A percentile compares a stretch with the other conserved stretches of the same genome.
Conservation (phyloP, 1,140 invertebrate genomes). For the Drosophila santomea region DNA sequence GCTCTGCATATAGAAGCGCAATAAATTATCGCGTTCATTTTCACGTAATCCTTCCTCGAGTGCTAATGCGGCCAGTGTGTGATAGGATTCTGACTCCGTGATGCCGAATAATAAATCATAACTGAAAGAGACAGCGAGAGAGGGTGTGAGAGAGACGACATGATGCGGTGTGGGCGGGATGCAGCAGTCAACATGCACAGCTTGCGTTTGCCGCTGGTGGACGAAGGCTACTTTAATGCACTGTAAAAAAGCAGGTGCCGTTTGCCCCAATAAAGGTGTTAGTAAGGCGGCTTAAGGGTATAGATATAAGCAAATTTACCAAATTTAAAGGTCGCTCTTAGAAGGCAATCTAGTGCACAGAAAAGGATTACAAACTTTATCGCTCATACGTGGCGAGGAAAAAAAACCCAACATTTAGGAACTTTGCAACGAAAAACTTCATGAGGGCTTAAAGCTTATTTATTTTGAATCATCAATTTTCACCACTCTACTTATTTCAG, state of each 20-base stretch:
- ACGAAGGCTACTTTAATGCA: conserved; percentile 22
- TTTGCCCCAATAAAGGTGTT: background rate
- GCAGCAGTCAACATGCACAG: conserved; percentile 36
- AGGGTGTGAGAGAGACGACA: conserved; percentile 15
- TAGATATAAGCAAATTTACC: too few relatives aligned
- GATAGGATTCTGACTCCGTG: conserved; percentile 94
- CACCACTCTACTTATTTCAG: too few relatives aligned
- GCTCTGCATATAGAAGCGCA: conserved; percentile 90
- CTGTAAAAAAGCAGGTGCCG: conserved; percentile 18
- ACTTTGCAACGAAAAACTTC: too few relatives aligned
- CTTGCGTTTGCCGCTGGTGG: conserved; percentile 28
- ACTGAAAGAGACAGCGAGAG: conserved; percentile 85
- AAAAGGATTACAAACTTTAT: too few relatives aligned
- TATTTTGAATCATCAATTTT: too few relatives aligned
- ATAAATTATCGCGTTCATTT: conserved; percentile 90
- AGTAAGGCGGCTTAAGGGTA: background rate
- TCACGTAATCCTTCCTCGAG: conserved; percentile 92
- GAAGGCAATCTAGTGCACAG: too few relatives aligned
- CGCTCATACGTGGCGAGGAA: too few relatives aligned
- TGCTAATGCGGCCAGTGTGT: conserved; percentile 89
- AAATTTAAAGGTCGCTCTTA: too few relatives aligned
- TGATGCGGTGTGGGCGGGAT: background rate
- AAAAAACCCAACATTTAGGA: too few relatives aligned
- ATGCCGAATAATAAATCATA: conserved; percentile 96
- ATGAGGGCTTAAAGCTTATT: too few relatives aligned